Conservation (phyloP, 2,113 vertebrate species). For the Psephotus haematonotus region DNA sequence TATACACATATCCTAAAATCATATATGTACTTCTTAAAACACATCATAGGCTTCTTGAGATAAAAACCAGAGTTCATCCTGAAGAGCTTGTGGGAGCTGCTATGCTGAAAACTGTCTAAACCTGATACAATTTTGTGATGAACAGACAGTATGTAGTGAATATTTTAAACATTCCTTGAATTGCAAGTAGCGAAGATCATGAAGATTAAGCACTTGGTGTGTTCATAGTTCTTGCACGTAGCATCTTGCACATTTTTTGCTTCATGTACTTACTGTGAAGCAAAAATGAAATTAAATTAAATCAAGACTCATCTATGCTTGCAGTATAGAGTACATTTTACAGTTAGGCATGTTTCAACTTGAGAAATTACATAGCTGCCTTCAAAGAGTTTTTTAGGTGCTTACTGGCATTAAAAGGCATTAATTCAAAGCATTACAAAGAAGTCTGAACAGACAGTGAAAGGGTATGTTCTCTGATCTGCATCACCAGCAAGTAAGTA, state of each 20-base stretch:
- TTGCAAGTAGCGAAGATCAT: not conserved
- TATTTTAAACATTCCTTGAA: not conserved
- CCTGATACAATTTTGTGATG: not conserved
- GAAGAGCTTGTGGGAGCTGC: not conserved
- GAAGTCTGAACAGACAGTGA: not conserved
- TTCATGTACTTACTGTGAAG: not conserved
- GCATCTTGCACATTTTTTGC: not conserved
- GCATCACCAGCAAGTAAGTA: not conserved
- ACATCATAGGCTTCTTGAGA: not conserved
- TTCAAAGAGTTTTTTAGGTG: slow-evolving; percentile 39
- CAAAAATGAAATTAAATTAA: not conserved
- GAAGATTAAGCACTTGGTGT: not conserved
- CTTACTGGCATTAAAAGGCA: slow-evolving; percentile 4
- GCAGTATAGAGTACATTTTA: not conserved
- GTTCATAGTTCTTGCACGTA: not conserved
- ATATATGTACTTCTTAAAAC: not conserved
- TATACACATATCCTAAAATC: not conserved
- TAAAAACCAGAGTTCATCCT: not conserved
- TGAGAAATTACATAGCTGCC: not conserved
- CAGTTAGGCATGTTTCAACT: not conserved
- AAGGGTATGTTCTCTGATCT: not conserved
- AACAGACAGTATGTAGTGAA: not conserved
- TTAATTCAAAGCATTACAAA: not conserved
- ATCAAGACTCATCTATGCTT: not conserved
- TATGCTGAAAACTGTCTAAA: not conserved